Evolutionary conservation across 2,113 vertebrate genomes (phyloP), one percentile per base, ranked within the genome.

Genomic region (Leucosticte australis): DNA sequence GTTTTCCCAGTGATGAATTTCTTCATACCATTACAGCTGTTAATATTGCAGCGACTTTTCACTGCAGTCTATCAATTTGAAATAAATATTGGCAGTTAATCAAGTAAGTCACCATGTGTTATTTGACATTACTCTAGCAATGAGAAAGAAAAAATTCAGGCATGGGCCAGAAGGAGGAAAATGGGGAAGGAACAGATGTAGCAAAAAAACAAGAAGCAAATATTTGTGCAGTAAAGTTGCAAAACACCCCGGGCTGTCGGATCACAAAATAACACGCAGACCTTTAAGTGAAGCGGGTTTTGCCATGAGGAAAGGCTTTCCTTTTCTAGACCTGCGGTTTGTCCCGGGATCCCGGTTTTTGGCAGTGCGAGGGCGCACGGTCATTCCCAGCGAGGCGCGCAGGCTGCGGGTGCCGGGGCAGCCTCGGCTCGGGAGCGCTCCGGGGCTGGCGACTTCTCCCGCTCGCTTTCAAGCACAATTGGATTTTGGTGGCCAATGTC

Each of bases 61-160:
- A 79, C 90, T 83, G 91, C 53, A 14, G 80, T 89, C 69, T 87
- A 78, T 64, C 88, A 78, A 35, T 95, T 81, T 75, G 86, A 95
- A 96, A 93, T 63, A 94, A 93, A 93, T 83, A 84, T 42, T 89
- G 92, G 92, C 93, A 86, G 60, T 17, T 63, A 86, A 70, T 86
- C 94, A 81, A 93, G 73, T 63, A 63, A 94, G 55, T 52, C 80
- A 75, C 73, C 76, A 33, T 46, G 73, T 83, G 76, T 83, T 96
- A 75, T 69, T 89, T 15, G 3, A 63, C 55, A 77, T 90, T 89
- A 81, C 42, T 81, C 62, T 75, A 90, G 86, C 73, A 75, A 56
- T 24, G 64, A 68, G 22, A 71, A 87, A 77, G 44, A 62, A 90
- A 87, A 95, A 85, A 56, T 8, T 14, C 73, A 84, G 67, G 83